Conservation (phyloP, 2,113 vertebrate genomes). For the Nematolebias whitei region DNA sequence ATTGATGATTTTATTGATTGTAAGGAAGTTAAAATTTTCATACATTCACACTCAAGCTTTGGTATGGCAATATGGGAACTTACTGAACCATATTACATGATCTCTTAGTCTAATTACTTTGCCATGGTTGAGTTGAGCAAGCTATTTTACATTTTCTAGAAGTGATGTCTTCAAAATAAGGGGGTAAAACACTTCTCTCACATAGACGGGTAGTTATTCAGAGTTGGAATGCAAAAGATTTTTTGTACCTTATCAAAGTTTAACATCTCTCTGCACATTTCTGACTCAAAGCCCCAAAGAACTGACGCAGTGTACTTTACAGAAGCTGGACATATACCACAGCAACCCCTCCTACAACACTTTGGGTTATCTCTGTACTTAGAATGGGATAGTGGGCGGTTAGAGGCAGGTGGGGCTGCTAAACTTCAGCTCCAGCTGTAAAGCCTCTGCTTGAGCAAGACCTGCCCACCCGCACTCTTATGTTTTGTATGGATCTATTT, state of each 20-base stretch:
- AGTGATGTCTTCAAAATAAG: conserved; percentile 41
- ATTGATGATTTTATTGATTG: conserved; percentile 31
- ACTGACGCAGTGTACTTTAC: conserved; percentile 24
- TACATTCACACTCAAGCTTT: conserved; percentile 12
- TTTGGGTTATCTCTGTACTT: conserved; percentile 45
- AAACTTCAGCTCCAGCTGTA: conserved; percentile 56
- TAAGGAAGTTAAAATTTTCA: conserved; percentile 19
- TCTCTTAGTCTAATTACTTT: conserved; percentile 59
- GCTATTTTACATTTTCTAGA: conserved; percentile 63
- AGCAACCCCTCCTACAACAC: conserved; percentile 48
- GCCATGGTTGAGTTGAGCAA: conserved; percentile 68
- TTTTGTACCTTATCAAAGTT: conserved; percentile 18
- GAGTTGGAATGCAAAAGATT: conserved; percentile 17
- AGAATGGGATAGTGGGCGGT: conserved; percentile 46
- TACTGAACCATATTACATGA: conserved; percentile 63
- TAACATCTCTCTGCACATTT: conserved; percentile 26
- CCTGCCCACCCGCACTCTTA: conserved; percentile 38
- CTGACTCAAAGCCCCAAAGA: conserved; percentile 44
- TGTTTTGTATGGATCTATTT: conserved; percentile 78
- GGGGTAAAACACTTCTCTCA: not conserved
- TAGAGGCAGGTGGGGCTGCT: conserved; percentile 37
- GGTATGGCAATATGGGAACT: conserved; percentile 28
- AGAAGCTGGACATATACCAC: conserved; percentile 29
- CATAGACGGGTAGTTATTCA: conserved; percentile 12
- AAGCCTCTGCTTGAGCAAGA: conserved; percentile 49